A percentile compares a stretch with the other conserved stretches of the same genome.
These are phyloP conservation scores for Arrhamphus sclerolepis DNA, from an alignment of 2,797 vertebrate species.

Conservation along the genomic window DNA sequence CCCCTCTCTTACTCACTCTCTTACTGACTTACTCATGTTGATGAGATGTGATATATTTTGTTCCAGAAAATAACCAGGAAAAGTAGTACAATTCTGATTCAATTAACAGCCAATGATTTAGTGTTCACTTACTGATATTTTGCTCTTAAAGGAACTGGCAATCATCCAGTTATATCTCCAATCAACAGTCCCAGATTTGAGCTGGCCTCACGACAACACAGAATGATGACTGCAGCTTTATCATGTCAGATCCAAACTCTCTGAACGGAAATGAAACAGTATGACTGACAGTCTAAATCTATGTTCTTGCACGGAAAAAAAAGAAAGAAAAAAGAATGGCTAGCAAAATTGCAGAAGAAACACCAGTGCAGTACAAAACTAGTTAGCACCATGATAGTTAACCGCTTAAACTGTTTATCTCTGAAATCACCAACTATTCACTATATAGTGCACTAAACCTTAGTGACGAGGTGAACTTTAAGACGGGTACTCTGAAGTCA, in stretches of 20 bases:
- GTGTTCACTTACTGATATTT: slow-evolving; percentile 50
- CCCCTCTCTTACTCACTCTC: slow-evolving; percentile 30
- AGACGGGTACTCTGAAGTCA: too few species aligned
- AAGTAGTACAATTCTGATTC: slow-evolving; percentile 66
- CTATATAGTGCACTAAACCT: too few species aligned
- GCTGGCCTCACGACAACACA: slow-evolving; percentile 13
- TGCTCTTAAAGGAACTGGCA: slow-evolving; percentile 33
- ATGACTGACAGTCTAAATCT: slow-evolving; percentile 41
- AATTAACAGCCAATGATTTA: slow-evolving; percentile 77
- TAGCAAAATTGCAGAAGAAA: too few species aligned
- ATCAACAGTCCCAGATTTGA: slow-evolving; percentile 16
- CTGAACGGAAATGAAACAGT: slow-evolving; percentile 33
- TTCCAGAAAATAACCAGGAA: slow-evolving; percentile 69
- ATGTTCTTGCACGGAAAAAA: too few species aligned
- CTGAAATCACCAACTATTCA: too few species aligned
- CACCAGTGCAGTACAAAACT: too few species aligned
- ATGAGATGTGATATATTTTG: slow-evolving; percentile 73
- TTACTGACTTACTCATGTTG: slow-evolving; percentile 50
- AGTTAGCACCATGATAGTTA: too few species aligned
- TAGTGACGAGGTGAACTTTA: too few species aligned
- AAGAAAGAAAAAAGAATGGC: too few species aligned
- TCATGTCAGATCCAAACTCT: slow-evolving; percentile 33
- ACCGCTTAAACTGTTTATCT: too few species aligned
- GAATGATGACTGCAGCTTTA: slow-evolving; percentile 24
- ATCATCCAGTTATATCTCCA: slow-evolving; percentile 14